These are phyloP conservation scores for Cyclina sinensis DNA, from an alignment of 1,140 invertebrate species.

Conservation along the genomic window DNA sequence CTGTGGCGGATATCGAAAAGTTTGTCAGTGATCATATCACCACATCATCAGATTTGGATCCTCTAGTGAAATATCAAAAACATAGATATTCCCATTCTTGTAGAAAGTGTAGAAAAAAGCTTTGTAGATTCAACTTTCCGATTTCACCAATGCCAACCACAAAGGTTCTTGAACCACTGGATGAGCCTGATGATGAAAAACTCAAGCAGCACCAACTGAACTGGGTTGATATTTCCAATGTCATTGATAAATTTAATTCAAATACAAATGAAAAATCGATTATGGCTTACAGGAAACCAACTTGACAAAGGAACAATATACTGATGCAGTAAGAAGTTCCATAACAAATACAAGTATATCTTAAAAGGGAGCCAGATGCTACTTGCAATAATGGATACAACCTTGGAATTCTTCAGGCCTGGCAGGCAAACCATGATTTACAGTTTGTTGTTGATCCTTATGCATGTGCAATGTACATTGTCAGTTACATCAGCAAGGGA, in stretches of 20 bases:
- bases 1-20: slow-evolving; percentile 29
- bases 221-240: too few species aligned
- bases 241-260: too few species aligned
- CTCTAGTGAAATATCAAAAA: slow-evolving; percentile 55
- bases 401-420: neutral
- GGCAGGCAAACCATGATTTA: slow-evolving; percentile 72
- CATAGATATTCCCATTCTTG: slow-evolving; percentile 69
- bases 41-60: neutral
- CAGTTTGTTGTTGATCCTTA: slow-evolving; percentile 76
- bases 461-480: slow-evolving; percentile 71
- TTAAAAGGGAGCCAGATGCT: slow-evolving; percentile 57
- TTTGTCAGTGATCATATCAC: slow-evolving; percentile 64
- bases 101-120: slow-evolving; percentile 65
- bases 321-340: slow-evolving; percentile 55
- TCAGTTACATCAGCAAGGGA: slow-evolving; percentile 67
- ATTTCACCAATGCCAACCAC: slow-evolving; percentile 67
- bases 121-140: slow-evolving; percentile 71
- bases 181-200: neutral
- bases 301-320: slow-evolving; percentile 63
- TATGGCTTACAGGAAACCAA: slow-evolving; percentile 45
- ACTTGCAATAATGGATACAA: slow-evolving; percentile 63
- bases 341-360: slow-evolving; percentile 55
- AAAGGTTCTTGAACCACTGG: slow-evolving; percentile 57
- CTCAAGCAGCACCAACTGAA: slow-evolving; percentile 18
- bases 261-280: neutral